Conservation (phyloP, 2,797 vertebrate genomes). For the Clarias laeviceps region DNA sequence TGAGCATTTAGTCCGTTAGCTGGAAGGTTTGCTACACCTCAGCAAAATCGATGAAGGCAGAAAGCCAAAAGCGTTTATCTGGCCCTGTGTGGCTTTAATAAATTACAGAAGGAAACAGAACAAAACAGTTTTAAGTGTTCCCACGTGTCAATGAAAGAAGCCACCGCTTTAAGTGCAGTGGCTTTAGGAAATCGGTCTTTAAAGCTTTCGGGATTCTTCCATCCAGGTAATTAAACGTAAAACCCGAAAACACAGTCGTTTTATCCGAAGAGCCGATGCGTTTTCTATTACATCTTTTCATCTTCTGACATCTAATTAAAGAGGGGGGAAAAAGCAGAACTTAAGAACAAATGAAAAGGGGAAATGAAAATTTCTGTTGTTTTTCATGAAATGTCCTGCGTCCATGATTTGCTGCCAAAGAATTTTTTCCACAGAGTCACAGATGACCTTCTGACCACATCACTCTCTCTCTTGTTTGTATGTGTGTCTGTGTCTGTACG, state of each 20-base stretch:
- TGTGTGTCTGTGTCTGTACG: neutral
- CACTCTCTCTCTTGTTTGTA: neutral
- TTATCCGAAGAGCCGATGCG: neutral
- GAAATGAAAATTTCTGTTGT: neutral
- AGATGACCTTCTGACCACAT: conserved; percentile 11
- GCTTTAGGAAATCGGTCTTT: neutral
- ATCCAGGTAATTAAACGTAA: neutral
- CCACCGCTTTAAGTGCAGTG: neutral
- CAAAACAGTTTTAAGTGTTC: conserved; percentile 39
- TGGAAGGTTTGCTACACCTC: conserved; percentile 19
- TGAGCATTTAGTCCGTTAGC: conserved; percentile 43
- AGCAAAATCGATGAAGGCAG: conserved; percentile 1
- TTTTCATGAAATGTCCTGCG: neutral
- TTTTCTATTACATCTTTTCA: neutral
- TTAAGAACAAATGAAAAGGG: neutral
- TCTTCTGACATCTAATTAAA: neutral
- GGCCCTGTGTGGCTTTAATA: conserved; percentile 27
- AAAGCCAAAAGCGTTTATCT: conserved; percentile 11
- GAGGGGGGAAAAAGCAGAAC: neutral
- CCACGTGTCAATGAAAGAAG: conserved; percentile 6
- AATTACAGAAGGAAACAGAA: conserved; percentile 38
- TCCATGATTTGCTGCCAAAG: neutral
- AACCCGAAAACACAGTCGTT: neutral
- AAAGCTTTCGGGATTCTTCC: conserved; percentile 1
- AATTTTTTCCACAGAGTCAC: neutral